Conservation (phyloP, 2,797 vertebrate species). For the Crenuchus spilurus region DNA sequence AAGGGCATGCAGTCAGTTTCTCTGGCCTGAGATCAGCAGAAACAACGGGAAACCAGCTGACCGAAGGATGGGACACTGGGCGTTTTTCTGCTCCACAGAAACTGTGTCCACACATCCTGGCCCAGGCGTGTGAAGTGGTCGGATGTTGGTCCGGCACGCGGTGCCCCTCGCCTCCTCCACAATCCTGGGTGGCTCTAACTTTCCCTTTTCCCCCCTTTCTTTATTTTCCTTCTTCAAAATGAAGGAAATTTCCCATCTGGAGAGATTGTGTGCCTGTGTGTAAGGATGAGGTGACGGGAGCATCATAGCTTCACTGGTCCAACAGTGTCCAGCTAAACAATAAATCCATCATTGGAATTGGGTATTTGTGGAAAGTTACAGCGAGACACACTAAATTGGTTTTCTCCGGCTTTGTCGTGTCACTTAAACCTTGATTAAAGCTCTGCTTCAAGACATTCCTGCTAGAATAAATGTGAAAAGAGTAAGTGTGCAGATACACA, state of each 20-base stretch:
- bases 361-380: slow-evolving; percentile 52
- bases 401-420: slow-evolving; percentile 61
- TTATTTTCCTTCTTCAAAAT: slow-evolving; percentile 30
- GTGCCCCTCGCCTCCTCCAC: slow-evolving; percentile 61
- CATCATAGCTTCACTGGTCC: slow-evolving; percentile 26
- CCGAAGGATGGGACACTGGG: slow-evolving; percentile 69
- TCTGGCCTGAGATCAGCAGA: slow-evolving; percentile 21
- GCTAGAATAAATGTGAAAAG: background rate
- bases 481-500: background rate
- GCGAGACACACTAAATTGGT: slow-evolving; percentile 47
- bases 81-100: slow-evolving; percentile 74
- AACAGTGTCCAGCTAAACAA: slow-evolving; percentile 51
- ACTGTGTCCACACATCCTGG: slow-evolving; percentile 76
- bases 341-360: slow-evolving; percentile 25
- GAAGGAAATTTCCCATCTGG: slow-evolving; percentile 54
- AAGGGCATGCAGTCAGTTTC: slow-evolving; percentile 23
- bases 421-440: slow-evolving; percentile 66
- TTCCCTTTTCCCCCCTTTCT: slow-evolving; percentile 21
- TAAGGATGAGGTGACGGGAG: slow-evolving; percentile 7
- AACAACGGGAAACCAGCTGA: slow-evolving; percentile 65
- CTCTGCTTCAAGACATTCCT: slow-evolving; percentile 33
- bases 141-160: slow-evolving; percentile 63
- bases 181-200: slow-evolving; percentile 74
- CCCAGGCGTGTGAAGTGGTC: slow-evolving; percentile 75
- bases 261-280: slow-evolving; percentile 41